A percentile compares a stretch with the other conserved stretches of the same genome.
Evolutionary conservation across 2,113 vertebrate genomes (phyloP).

Genomic region (Crypturellus undulatus): DNA sequence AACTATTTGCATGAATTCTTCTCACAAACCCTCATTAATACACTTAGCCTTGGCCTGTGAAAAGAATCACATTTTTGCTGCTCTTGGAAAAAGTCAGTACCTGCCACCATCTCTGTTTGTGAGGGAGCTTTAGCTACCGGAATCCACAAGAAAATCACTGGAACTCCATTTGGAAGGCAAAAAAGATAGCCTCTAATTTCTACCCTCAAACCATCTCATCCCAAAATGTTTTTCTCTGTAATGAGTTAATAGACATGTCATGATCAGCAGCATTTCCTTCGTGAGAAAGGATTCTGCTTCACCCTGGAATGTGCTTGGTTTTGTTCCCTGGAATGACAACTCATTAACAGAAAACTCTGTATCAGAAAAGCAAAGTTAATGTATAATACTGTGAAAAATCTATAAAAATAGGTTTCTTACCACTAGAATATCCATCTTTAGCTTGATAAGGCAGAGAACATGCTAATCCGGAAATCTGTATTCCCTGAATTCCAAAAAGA

Average conservation of each 20-base stretch:
- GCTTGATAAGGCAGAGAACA: constrained; percentile 74
- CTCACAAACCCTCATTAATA: background rate
- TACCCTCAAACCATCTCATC: background rate
- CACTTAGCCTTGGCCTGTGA: background rate
- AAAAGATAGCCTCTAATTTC: background rate
- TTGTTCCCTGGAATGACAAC: background rate
- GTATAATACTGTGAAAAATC: background rate
- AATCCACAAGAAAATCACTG: background rate
- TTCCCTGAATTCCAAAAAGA: constrained; percentile 74
- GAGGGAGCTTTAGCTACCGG: background rate
- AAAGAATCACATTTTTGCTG: background rate
- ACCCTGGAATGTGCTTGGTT: background rate
- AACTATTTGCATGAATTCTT: background rate
- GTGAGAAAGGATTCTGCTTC: background rate
- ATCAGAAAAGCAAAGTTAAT: background rate
- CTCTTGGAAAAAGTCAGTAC: background rate
- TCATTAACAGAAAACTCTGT: background rate
- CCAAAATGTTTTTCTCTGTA: background rate
- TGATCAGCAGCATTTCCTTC: background rate
- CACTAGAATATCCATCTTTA: constrained; percentile 90
- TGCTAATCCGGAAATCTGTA: constrained; percentile 69
- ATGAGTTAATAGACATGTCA: background rate
- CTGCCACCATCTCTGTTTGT: background rate
- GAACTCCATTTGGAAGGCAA: background rate
- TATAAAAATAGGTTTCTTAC: constrained; percentile 76